phyloP scores from a whole-genome alignment of 2,888 invertebrate genomes.

The Drosophila seclusa region DNA sequence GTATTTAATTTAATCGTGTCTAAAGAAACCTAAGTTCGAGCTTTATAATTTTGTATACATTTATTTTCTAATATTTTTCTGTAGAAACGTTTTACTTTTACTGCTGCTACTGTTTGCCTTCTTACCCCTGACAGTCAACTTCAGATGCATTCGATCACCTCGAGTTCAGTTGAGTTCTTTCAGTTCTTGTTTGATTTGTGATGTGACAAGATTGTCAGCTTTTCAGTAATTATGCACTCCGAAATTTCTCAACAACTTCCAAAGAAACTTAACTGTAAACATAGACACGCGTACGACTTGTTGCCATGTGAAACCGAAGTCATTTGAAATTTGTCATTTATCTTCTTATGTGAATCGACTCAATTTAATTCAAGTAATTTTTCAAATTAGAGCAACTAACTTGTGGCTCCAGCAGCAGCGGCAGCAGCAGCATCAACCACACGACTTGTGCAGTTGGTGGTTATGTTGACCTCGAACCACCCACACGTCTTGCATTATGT shows the following conservation, averaged over 20 bases:
- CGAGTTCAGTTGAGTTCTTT: conserved; percentile 43
- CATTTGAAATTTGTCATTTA: conserved; percentile 56
- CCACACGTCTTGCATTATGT: conserved; percentile 77
- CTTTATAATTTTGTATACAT: background rate
- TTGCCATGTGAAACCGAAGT: conserved; percentile 50
- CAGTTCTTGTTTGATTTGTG: conserved; percentile 26
- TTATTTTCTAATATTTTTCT: background rate
- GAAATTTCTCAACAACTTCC: conserved; percentile 7
- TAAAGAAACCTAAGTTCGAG: background rate
- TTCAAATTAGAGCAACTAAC: conserved; percentile 52
- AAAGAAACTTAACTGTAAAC: conserved; percentile 26
- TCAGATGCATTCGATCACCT: conserved; percentile 26
- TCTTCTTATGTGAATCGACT: conserved; percentile 42
- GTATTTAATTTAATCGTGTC: background rate
- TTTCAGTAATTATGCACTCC: conserved; percentile 56
- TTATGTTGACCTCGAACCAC: conserved; percentile 62
- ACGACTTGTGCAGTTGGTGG: conserved; percentile 8
- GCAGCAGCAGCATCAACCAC: conserved; percentile 3
- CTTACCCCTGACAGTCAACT: background rate
- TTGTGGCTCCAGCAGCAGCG: background rate
- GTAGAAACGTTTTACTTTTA: conserved; percentile 24
- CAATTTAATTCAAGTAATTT: conserved; percentile 56
- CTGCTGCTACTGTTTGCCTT: background rate
- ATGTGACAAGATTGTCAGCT: conserved; percentile 31
- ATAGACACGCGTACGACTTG: conserved; percentile 51